These are phyloP conservation scores for Agrochola macilenta DNA, from an alignment of 2,888 invertebrate genomes.

Conservation along the genomic window DNA sequence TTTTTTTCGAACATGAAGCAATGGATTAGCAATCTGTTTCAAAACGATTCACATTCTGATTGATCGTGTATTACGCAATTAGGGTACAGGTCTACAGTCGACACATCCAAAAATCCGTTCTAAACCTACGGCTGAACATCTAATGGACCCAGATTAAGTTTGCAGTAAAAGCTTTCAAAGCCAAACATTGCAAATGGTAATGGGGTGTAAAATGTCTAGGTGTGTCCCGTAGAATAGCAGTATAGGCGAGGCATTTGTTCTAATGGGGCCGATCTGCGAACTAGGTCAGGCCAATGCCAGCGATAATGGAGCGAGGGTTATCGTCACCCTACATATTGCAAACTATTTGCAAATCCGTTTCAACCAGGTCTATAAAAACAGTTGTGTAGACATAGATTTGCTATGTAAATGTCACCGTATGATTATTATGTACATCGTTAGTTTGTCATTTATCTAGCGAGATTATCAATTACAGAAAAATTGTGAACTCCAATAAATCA, in stretches of 20 bases:
- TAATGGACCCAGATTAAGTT: constrained; percentile 43
- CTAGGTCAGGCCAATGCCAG: constrained; percentile 84
- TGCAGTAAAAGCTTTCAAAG: constrained; percentile 63
- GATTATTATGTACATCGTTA: too few relatives aligned
- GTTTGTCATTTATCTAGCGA: too few relatives aligned
- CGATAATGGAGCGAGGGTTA: constrained; percentile 72
- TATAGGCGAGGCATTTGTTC: constrained; percentile 74
- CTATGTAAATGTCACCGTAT: not conserved
- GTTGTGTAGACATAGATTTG: constrained; percentile 4
- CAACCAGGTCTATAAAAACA: constrained; percentile 57
- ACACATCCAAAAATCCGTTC: not conserved
- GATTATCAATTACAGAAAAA: too few relatives aligned
- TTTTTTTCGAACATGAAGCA: too few relatives aligned
- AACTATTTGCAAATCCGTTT: constrained; percentile 68
- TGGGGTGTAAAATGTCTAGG: constrained; percentile 78
- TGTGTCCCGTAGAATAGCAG: constrained; percentile 71
- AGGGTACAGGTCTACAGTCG: not conserved
- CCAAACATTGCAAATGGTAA: constrained; percentile 66
- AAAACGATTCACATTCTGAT: too few relatives aligned
- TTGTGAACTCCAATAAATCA: too few relatives aligned
- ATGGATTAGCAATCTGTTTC: too few relatives aligned
- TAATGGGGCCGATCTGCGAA: constrained; percentile 79
- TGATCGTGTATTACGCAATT: too few relatives aligned
- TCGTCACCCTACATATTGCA: constrained; percentile 62
- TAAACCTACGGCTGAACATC: not conserved